Conservation (phyloP, 1,140 invertebrate genomes). For the Drosophila tsacasi region DNA sequence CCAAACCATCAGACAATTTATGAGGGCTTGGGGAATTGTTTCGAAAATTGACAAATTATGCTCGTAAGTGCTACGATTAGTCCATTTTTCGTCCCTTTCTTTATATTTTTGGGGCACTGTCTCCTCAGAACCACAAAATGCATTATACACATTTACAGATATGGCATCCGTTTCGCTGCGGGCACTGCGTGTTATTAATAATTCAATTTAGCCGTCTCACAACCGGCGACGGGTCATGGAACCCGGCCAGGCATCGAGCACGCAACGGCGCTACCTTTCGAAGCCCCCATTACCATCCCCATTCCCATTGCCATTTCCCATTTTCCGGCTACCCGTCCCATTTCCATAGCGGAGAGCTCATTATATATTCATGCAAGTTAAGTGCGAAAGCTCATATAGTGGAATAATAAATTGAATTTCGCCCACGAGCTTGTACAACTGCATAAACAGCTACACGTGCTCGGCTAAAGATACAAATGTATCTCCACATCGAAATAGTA, state of each 20-base stretch:
- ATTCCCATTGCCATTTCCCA: conserved; percentile 18
- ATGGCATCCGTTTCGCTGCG: conserved; percentile 32
- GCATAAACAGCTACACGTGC: conserved; percentile 68
- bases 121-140: conserved; percentile 43
- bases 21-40: conserved; percentile 73
- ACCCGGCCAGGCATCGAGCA: conserved; percentile 26
- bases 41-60: conserved; percentile 83
- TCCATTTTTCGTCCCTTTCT: conserved; percentile 28
- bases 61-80: conserved; percentile 78
- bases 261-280: conserved; percentile 46
- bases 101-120: conserved; percentile 43
- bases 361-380: conserved; percentile 82
- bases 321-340: conserved; percentile 21
- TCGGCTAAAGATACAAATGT: conserved; percentile 53
- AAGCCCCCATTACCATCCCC: not conserved
- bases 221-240: conserved; percentile 56
- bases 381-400: conserved; percentile 80
- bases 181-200: conserved; percentile 76
- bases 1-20: conserved; percentile 57
- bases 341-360: conserved; percentile 41
- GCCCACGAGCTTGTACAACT: conserved; percentile 55
- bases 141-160: conserved; percentile 27
- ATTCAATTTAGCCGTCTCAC: conserved; percentile 71
- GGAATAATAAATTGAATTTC: conserved; percentile 80
- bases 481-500: conserved; percentile 25